Base-by-base conservation (phyloP, 2,888 invertebrate genomes). In the Cerastoderma edule region DNA sequence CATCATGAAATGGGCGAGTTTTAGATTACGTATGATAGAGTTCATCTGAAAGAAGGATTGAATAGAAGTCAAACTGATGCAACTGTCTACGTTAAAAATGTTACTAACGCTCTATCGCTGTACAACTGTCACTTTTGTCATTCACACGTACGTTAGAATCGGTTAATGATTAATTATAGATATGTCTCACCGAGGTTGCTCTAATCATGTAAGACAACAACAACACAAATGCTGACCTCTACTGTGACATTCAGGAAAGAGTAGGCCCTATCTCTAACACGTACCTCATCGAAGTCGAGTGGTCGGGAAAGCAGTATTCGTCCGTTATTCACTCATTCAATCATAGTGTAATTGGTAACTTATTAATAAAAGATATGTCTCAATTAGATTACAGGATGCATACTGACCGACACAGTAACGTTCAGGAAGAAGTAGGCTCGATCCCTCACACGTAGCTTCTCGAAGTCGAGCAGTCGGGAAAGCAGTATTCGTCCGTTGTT, bases 221-320 rank as follows among this genome's bases (percentile, higher is more conserved):
- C 10, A 44, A 16, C 8, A 22, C 22, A 19, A 10, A 5, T n/a
- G 60, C 69, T 48, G 76, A 77, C 80, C 33, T 64, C 60, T 6
- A 76, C 80, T 10, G 80, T 80, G 13, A 80, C 74, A 53, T 80
- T 80, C 32, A 80, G 46, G 53, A 80, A 80, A 66, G 74, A 72
- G 33, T 72, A 80, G 2, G 70, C 72, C 28, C 74, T 67, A 8
- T 74, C 76, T 22, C 66, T 32, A 10, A 28, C 66, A 3, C 27
- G 24, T 19, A 80, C 66, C 0, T 54, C n/a, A 56, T 80, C 80
- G 44, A 72, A 80, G 48, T 80, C 80, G 1, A 80, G 30, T 13
- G 71, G 65, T 22, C 22, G 8, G 0, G 65, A 33, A 13, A 74
- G 22, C 19, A 53, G 1, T 27, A 80, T 68, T 6, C 44, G 32